Conservation (phyloP, 2,888 invertebrate genomes). For the Sipha maydis region DNA sequence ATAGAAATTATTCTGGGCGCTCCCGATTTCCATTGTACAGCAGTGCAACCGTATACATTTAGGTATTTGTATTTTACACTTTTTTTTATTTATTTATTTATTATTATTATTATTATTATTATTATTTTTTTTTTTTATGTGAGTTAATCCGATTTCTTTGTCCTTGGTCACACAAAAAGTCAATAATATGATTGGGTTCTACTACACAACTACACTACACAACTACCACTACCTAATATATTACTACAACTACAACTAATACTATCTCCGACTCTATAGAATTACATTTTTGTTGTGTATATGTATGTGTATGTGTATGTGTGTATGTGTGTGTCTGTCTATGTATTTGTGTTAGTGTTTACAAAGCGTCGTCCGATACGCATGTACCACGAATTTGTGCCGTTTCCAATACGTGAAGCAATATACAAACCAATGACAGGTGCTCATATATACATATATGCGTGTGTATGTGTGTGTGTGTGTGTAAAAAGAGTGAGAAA, state of each 20-base stretch:
- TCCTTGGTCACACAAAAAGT: conserved; percentile 62
- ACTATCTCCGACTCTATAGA: conserved; percentile 23
- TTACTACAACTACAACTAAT: neutral
- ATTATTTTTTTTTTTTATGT: conserved; percentile 45
- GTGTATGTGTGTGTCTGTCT: neutral
- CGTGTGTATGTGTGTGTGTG: neutral
- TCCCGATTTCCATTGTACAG: conserved; percentile 61
- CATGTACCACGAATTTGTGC: conserved; percentile 59
- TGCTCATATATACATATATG: neutral
- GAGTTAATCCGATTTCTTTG: conserved; percentile 61
- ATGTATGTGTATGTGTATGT: neutral
- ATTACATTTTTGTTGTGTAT: conserved; percentile 39
- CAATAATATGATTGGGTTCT: conserved; percentile 60
- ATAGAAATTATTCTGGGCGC: conserved; percentile 62
- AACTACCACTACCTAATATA: neutral
- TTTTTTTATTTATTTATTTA: conserved; percentile 33
- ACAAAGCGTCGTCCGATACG: conserved; percentile 60
- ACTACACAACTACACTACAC: neutral
- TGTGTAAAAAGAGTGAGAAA: neutral
- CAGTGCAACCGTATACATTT: conserved; percentile 46
- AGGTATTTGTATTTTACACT: conserved; percentile 60
- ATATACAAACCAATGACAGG: conserved; percentile 58
- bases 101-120: neutral
- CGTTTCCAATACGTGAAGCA: conserved; percentile 53
- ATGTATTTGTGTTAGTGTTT: neutral